Evolutionary conservation across 2,888 invertebrate genomes (phyloP).

Genomic region (Hermaeophaga mercurialis): DNA sequence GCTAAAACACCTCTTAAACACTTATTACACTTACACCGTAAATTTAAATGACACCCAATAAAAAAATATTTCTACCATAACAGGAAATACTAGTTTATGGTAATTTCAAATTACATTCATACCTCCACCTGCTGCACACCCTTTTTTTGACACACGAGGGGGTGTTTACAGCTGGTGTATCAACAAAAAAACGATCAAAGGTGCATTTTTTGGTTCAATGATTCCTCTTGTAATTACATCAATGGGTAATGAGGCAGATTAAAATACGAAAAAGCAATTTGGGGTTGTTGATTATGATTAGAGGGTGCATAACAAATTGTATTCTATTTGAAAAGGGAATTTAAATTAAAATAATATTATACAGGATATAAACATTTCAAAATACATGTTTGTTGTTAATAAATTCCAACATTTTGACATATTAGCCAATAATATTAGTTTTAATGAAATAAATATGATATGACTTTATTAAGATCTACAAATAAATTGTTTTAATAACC

Average conservation of each 20-base stretch:
- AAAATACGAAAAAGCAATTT: slow-evolving; percentile 28
- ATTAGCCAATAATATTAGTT: no score
- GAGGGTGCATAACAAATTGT: slow-evolving; percentile 22
- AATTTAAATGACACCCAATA: no score
- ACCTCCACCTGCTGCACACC: slow-evolving; percentile 16
- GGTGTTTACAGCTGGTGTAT: slow-evolving; percentile 17
- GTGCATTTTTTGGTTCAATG: slow-evolving; percentile 38
- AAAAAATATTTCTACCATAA: slow-evolving; percentile 12
- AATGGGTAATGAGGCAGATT: slow-evolving; percentile 32
- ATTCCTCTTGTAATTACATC: slow-evolving; percentile 28
- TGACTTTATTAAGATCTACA: no score
- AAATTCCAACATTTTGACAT: no score
- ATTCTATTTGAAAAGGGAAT: no score
- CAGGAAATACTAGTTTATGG: slow-evolving; percentile 22
- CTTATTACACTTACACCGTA: no score
- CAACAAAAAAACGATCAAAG: slow-evolving; percentile 33
- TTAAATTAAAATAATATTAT: no score
- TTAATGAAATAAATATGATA: no score
- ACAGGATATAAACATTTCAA: no score
- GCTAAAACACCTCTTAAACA: no score
- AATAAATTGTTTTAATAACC: no score
- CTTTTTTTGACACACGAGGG: slow-evolving; percentile 11
- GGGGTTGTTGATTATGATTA: slow-evolving; percentile 18
- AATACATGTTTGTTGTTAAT: no score
- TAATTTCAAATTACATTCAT: neutral